Conservation (phyloP, 2,113 vertebrate genomes). For the Ardeotis arabs region DNA sequence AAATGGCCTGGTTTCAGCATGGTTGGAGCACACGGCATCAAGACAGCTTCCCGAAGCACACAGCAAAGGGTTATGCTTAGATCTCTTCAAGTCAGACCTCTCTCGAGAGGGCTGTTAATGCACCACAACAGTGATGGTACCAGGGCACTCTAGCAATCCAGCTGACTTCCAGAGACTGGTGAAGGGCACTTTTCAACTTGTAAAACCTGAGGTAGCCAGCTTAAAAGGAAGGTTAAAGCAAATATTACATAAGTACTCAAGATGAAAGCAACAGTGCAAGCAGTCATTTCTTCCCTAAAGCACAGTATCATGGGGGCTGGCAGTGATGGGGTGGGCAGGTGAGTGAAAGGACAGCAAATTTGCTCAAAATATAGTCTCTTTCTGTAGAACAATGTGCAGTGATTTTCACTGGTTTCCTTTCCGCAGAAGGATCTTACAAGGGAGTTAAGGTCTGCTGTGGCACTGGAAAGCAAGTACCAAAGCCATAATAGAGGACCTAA, state of each 20-base stretch:
- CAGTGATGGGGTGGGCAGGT: neutral
- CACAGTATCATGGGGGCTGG: neutral
- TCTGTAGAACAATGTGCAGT: rapidly evolving
- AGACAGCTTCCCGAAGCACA: neutral
- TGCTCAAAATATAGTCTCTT: neutral
- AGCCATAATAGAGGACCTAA: neutral
- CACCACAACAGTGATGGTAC: neutral
- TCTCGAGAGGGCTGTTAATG: neutral
- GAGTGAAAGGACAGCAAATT: neutral
- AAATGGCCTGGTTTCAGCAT: neutral
- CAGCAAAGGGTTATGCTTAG: neutral
- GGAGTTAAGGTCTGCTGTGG: neutral
- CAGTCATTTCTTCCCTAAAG: neutral
- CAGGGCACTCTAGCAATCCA: neutral
- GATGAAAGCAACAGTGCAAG: neutral
- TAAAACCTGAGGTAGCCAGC: neutral
- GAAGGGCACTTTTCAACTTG: neutral
- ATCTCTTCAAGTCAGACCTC: neutral
- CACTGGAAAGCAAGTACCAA: neutral
- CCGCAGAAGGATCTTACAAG: neutral
- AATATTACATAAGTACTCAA: neutral
- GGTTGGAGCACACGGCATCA: neutral
- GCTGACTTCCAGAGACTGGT: neutral
- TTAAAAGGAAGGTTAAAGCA: neutral
- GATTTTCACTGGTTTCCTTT: neutral